A percentile compares a stretch with the other conserved stretches of the same genome.
These are phyloP conservation scores for Sardinella longiceps DNA, from an alignment of 2,797 vertebrate genomes.

Conservation along the genomic window DNA sequence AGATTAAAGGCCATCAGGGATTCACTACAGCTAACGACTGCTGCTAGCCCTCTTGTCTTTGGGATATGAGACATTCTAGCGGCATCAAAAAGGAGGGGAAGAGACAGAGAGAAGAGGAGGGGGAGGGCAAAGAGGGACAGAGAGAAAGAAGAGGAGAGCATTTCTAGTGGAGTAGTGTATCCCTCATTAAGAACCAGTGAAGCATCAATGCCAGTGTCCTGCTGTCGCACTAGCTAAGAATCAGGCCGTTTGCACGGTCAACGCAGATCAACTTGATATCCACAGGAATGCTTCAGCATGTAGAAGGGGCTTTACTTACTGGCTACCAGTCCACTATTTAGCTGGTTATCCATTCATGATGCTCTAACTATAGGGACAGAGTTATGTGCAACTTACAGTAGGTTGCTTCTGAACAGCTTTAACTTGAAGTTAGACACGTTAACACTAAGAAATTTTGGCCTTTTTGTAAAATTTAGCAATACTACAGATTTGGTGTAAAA, in stretches of 20 bases:
- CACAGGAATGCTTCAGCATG: background rate
- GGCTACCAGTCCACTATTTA: too few relatives aligned
- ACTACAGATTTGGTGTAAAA: too few relatives aligned
- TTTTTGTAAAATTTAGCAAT: too few relatives aligned
- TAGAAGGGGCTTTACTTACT: background rate
- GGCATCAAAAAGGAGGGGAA: background rate
- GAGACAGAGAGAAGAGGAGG: background rate
- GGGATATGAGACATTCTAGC: background rate
- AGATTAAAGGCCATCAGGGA: slow-evolving; percentile 18
- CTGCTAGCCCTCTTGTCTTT: background rate
- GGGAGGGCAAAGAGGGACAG: background rate
- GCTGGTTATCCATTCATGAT: too few relatives aligned
- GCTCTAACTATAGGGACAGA: too few relatives aligned
- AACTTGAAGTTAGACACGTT: too few relatives aligned
- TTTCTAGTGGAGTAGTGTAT: background rate
- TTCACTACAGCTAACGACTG: slow-evolving; percentile 20
- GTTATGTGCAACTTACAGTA: too few relatives aligned
- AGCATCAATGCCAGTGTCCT: background rate
- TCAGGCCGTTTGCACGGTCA: background rate
- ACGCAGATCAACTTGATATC: background rate
- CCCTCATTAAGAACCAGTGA: background rate
- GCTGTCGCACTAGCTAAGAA: slow-evolving; percentile 17
- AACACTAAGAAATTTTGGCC: too few relatives aligned
- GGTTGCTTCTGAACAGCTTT: too few relatives aligned
- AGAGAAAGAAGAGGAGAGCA: background rate